Conservation (phyloP, 2,888 invertebrate genomes). For the Phortica okadai region DNA sequence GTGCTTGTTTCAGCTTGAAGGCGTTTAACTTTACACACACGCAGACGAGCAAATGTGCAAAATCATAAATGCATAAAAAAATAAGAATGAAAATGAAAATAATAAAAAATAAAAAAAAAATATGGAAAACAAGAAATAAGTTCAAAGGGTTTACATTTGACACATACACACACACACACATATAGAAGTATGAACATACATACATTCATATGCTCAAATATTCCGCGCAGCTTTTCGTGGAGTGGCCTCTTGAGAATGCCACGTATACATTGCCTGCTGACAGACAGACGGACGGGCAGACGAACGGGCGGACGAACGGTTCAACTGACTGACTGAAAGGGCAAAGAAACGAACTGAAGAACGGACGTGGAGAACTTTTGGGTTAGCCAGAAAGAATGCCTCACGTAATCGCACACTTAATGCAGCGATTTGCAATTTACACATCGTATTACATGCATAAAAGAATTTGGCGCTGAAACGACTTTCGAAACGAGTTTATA, state of each 20-base stretch:
- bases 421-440: slow-evolving; percentile 61
- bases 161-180: background rate
- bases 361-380: no score
- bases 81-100: slow-evolving; percentile 5
- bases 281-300: background rate
- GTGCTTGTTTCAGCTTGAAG: slow-evolving; percentile 62
- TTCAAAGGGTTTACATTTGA: slow-evolving; percentile 63
- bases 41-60: slow-evolving; percentile 42
- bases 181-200: no score
- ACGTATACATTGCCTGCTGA: background rate
- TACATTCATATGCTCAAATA: slow-evolving; percentile 10
- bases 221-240: slow-evolving; percentile 36
- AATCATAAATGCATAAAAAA: background rate
- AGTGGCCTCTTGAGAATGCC: slow-evolving; percentile 28
- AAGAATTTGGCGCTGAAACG: slow-evolving; percentile 35
- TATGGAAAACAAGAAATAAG: slow-evolving; percentile 41
- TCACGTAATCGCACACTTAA: slow-evolving; percentile 30
- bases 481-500: background rate
- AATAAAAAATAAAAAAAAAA: slow-evolving; percentile 12
- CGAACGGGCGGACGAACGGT: background rate
- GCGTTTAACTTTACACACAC: slow-evolving; percentile 48
- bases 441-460: slow-evolving; percentile 61
- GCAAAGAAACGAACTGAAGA: no score
- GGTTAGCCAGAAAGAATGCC: background rate
- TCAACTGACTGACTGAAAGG: background rate